Evolutionary conservation across 2,888 invertebrate species (phyloP).

Genomic region (Nebria salina): DNA sequence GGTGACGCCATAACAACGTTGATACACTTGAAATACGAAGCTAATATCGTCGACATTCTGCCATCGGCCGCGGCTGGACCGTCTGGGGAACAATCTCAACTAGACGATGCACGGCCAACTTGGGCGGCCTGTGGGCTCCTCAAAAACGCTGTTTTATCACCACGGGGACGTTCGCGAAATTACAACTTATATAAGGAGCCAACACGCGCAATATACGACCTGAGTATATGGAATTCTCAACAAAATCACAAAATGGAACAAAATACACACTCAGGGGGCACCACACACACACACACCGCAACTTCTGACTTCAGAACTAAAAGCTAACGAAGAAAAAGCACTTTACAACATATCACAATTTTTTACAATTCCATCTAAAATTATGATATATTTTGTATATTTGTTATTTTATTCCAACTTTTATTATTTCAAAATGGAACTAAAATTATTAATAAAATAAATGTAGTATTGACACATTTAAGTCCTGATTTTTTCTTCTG

Average conservation of each 20-base stretch:
- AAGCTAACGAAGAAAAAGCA: too few species aligned
- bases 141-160: constrained; percentile 43
- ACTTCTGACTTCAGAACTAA: background rate
- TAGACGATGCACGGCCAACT: constrained; percentile 15
- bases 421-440: too few species aligned
- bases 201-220: background rate
- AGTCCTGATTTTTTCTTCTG: too few species aligned
- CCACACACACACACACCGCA: background rate
- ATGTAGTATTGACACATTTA: too few species aligned
- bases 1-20: constrained; percentile 53
- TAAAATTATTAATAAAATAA: too few species aligned
- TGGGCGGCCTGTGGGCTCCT: constrained; percentile 20
- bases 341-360: too few species aligned
- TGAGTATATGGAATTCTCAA: background rate
- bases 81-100: constrained; percentile 39
- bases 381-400: too few species aligned
- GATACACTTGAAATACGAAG: constrained; percentile 59
- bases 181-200: constrained; percentile 39
- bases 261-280: too few species aligned
- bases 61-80: constrained; percentile 24
- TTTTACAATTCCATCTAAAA: too few species aligned
- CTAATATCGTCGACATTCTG: constrained; percentile 54
- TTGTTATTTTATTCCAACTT: too few species aligned
- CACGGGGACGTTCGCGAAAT: constrained; percentile 31
- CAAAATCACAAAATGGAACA: background rate